A percentile compares a stretch with the other conserved stretches of the same genome.
These are phyloP conservation scores for Magallana angulata DNA, from an alignment of 1,140 invertebrate genomes.

Conservation along the genomic window DNA sequence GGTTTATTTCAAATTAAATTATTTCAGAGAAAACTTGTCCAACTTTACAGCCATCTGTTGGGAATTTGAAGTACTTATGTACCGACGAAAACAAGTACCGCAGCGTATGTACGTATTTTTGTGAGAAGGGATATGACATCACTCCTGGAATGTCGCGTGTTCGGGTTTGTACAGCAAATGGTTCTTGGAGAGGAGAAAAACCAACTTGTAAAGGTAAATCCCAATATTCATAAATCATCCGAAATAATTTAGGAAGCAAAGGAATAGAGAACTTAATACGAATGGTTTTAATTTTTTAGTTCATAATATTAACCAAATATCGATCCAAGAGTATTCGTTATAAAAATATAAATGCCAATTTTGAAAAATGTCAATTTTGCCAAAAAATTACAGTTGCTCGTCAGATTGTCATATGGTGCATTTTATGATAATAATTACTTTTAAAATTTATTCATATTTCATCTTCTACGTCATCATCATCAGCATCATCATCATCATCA, in stretches of 20 bases:
- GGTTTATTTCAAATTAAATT: neutral
- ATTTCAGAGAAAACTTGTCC: slow-evolving; percentile 39
- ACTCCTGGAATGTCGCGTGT: slow-evolving; percentile 43
- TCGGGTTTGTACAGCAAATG: slow-evolving; percentile 34
- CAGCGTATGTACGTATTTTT: slow-evolving; percentile 44
- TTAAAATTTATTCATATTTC: no score
- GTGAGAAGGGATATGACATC: slow-evolving; percentile 42
- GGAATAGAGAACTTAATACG: no score
- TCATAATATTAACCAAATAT: neutral
- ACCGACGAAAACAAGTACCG: slow-evolving; percentile 41
- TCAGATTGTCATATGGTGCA: no score
- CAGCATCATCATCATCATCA: no score
- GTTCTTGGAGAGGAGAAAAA: slow-evolving; percentile 24
- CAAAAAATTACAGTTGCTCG: no score
- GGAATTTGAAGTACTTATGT: neutral
- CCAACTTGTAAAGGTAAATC: slow-evolving; percentile 41
- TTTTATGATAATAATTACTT: no score
- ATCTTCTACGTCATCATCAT: no score
- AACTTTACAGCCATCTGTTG: neutral
- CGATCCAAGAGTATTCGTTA: neutral
- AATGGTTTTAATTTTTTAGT: no score
- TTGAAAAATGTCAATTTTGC: no score
- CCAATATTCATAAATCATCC: neutral
- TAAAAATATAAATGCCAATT: neutral
- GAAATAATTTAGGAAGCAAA: neutral